Base-by-base conservation (phyloP, 2,113 vertebrate genomes). In the Mormyrus lacerda region DNA sequence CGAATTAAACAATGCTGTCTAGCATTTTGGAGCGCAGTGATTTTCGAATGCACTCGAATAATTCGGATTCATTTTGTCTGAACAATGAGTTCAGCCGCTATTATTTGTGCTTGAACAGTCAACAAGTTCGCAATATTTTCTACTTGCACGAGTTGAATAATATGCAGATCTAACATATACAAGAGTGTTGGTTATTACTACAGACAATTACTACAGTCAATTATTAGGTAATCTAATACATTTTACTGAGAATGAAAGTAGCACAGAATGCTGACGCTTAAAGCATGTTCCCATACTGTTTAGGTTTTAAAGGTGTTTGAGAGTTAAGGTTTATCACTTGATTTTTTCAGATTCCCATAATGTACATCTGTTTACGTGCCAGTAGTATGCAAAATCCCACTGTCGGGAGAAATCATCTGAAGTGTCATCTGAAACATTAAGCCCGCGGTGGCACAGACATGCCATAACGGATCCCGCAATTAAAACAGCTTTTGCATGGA, bases 381-480 rank as follows among this genome's bases (percentile, higher is more conserved):
- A 47, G n/a, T 39, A 27, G n/a, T 24, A 88, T 24, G 53, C 35
- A 53, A 92, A 93, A 92, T 92, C 89, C 89, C 79, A 89, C 88
- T 90, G 91, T 85, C 91, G 89, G 58, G 89, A 31, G 42, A 31
- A 21, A 44, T 92, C 89, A 24, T 51, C 24, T 76, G 79, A 53
- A 91, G 85, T 91, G 92, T 55, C 45, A 82, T 82, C 89, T 90
- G 90, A 90, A 92, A 91, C 90, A 84, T 91, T 91, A 89, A 90
- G 88, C 42, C 90, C 91, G 90, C 85, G 88, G 87, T 93, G 85
- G 84, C 91, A 92, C 92, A 87, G 92, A 90, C 42, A 45, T 44
- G 88, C 91, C 90, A 91, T 91, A 93, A 93, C 91, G 91, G 92
- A 91, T 91, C 88, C 89, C 89, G 44, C 90, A 91, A 91, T 93